Evolutionary conservation across 2,888 invertebrate species (phyloP).

Genomic region (Nephrotoma appendiculata): DNA sequence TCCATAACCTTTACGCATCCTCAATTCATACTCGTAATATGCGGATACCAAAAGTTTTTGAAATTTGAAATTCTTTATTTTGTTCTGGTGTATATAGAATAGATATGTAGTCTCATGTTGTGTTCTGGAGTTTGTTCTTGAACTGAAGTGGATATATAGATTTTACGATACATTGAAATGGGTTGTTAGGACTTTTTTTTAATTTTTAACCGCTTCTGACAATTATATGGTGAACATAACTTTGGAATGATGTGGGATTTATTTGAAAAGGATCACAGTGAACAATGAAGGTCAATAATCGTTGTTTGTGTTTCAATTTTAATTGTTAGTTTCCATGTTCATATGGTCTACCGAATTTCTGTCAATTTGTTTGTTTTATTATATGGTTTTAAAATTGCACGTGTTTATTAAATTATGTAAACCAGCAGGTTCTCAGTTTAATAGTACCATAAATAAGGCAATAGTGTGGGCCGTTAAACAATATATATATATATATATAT

Average conservation of each 20-base stretch:
- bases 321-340: neutral
- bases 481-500: no score
- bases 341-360: no score
- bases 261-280: neutral
- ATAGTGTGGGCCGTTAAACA: no score
- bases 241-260: neutral
- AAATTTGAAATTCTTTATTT: neutral
- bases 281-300: neutral
- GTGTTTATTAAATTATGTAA: no score
- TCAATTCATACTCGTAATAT: neutral
- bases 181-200: neutral
- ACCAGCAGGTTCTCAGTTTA: no score
- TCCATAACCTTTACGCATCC: neutral
- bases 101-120: neutral
- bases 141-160: neutral
- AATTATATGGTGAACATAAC: neutral
- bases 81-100: neutral
- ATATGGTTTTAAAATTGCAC: no score
- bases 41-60: neutral
- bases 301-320: neutral
- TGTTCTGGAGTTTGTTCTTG: neutral
- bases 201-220: neutral
- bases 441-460: no score
- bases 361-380: no score
- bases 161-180: neutral